Conservation (phyloP, 2,113 vertebrate genomes). For the Larimichthys crocea region DNA sequence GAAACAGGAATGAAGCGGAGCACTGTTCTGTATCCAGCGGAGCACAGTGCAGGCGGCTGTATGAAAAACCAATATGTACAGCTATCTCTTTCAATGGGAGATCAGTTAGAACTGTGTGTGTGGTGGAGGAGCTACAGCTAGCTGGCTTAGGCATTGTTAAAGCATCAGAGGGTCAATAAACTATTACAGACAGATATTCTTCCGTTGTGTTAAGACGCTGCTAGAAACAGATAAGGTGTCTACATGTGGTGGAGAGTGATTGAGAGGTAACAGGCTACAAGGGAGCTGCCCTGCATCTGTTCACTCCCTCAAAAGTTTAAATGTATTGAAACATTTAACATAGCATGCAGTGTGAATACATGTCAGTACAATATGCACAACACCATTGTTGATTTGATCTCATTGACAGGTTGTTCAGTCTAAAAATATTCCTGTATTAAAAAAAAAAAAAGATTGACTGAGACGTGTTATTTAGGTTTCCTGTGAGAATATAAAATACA, state of each 20-base stretch:
- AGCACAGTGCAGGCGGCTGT: conserved; percentile 38
- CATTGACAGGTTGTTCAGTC: not conserved
- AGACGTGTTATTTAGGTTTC: not conserved
- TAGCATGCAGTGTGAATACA: not conserved
- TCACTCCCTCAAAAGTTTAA: not conserved
- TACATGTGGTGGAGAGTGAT: conserved; percentile 27
- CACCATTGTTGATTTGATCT: not conserved
- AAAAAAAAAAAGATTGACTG: not conserved
- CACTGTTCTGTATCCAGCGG: conserved; percentile 52
- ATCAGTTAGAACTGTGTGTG: conserved; percentile 48
- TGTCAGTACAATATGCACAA: not conserved
- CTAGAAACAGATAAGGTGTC: conserved; percentile 31
- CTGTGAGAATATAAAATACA: not conserved
- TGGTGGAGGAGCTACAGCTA: conserved; percentile 29
- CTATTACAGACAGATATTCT: conserved; percentile 42
- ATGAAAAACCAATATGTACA: conserved; percentile 66
- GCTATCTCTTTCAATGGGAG: conserved; percentile 57
- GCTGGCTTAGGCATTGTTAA: conserved; percentile 26
- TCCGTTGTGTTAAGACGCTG: conserved; percentile 47
- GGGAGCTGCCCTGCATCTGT: conserved; percentile 28
- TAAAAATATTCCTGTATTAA: not conserved
- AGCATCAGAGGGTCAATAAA: conserved; percentile 37
- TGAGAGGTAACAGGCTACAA: conserved; percentile 27
- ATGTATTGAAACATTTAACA: not conserved
- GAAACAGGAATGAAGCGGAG: conserved; percentile 50